Percentiles rank a stretch among this genome's conserved stretches.
Conservation (phyloP, 2,888 invertebrate species). For the Syritta pipiens region DNA sequence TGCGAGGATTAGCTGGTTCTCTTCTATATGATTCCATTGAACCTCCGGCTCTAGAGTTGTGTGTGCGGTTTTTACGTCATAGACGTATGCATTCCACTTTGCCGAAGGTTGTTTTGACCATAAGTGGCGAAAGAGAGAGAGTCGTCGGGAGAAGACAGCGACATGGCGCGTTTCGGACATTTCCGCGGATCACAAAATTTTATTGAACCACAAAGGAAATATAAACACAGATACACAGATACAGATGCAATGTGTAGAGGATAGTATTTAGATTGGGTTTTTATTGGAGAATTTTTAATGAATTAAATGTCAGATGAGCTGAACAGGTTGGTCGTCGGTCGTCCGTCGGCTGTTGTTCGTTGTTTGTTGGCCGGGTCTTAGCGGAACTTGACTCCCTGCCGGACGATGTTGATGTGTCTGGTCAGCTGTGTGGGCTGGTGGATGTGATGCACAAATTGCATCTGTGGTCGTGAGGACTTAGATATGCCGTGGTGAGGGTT, state of each 20-base stretch:
- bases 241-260: not conserved
- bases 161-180: conserved; percentile 42
- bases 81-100: conserved; percentile 45
- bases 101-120: conserved; percentile 64
- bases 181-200: conserved; percentile 58
- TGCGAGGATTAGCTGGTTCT: conserved; percentile 64
- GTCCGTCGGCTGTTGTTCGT: no score
- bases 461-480: conserved; percentile 19
- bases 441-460: conserved; percentile 37
- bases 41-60: conserved; percentile 15
- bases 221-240: not conserved
- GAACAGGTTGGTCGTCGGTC: conserved; percentile 65
- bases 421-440: conserved; percentile 37
- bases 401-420: not conserved
- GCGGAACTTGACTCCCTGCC: conserved; percentile 41
- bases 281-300: conserved; percentile 67
- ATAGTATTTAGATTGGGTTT: conserved; percentile 61
- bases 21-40: conserved; percentile 61
- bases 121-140: conserved; percentile 16
- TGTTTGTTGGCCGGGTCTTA: not conserved
- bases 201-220: conserved; percentile 51
- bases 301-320: conserved; percentile 57
- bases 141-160: conserved; percentile 5
- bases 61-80: conserved; percentile 49
- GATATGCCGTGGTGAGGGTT: conserved; percentile 16